Evolutionary conservation across 1,140 invertebrate species (phyloP).

Genomic region (Pectinophora gossypiella): DNA sequence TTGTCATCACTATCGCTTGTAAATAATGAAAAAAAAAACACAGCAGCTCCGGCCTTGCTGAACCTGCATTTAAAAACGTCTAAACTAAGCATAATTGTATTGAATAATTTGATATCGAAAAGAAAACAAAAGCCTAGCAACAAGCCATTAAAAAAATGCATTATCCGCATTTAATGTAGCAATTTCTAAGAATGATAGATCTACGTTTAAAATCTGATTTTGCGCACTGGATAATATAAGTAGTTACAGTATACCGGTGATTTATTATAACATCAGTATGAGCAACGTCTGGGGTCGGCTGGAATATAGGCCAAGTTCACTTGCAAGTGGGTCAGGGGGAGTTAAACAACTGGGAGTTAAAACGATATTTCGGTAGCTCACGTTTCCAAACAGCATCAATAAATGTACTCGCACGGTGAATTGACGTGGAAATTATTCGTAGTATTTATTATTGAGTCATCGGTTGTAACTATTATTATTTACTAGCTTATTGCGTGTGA

Average conservation of each 20-base stretch:
- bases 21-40: background rate
- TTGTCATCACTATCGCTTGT: background rate
- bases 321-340: constrained; percentile 54
- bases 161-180: too few relatives aligned
- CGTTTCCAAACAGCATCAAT: constrained; percentile 14
- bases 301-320: constrained; percentile 58
- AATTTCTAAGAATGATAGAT: background rate
- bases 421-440: too few relatives aligned
- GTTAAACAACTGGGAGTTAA: constrained; percentile 36
- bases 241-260: constrained; percentile 3
- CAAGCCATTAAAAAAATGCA: too few relatives aligned
- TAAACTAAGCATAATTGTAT: too few relatives aligned
- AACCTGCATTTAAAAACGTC: too few relatives aligned
- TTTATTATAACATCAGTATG: constrained; percentile 19
- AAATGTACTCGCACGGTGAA: background rate
- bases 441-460: too few relatives aligned
- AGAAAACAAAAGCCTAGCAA: too few relatives aligned
- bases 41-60: too few relatives aligned
- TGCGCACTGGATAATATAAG: background rate
- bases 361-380: constrained; percentile 37
- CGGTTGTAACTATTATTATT: too few relatives aligned
- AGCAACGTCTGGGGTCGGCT: constrained; percentile 29
- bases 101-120: too few relatives aligned
- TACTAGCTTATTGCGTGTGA: too few relatives aligned
- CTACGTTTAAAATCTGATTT: constrained; percentile 5